Percentiles rank a stretch among this genome's conserved stretches.
phyloP scores from a whole-genome alignment of 2,797 vertebrate species.

The Enteromius trimaculatus region DNA sequence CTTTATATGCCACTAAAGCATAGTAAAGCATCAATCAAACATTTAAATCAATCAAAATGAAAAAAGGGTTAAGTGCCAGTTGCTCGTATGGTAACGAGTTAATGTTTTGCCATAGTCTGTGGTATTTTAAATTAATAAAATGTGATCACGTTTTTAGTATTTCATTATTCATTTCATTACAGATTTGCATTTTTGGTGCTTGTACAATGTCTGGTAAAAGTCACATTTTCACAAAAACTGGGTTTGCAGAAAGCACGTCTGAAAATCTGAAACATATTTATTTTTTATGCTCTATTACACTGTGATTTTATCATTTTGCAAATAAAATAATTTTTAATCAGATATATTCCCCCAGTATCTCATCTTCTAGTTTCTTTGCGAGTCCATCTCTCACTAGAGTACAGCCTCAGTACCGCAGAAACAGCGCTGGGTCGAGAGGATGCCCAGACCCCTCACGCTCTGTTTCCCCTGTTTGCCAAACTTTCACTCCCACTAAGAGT shows the following conservation, averaged over 20 bases:
- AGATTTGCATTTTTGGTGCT: background rate
- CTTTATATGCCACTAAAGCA: background rate
- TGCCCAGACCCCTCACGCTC: slow-evolving; percentile 32
- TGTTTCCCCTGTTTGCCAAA: slow-evolving; percentile 34
- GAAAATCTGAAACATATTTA: background rate
- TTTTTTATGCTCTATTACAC: background rate
- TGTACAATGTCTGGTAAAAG: background rate
- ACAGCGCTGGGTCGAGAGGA: background rate
- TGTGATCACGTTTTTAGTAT: background rate
- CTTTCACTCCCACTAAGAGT: slow-evolving; percentile 28
- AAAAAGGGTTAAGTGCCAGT: background rate
- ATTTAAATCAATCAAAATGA: background rate
- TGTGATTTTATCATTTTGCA: background rate
- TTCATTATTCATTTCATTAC: background rate
- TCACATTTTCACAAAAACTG: too few relatives aligned
- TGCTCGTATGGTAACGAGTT: background rate
- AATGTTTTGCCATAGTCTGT: background rate
- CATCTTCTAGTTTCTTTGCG: background rate
- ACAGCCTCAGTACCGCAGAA: slow-evolving; percentile 26
- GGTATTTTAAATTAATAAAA: background rate
- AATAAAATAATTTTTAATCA: background rate
- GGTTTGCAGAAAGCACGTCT: background rate
- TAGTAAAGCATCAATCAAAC: background rate
- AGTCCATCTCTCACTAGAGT: background rate
- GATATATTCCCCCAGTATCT: background rate